These are phyloP conservation scores for Hiodon tergisus DNA, from an alignment of 2,113 vertebrate species.

Conservation along the genomic window DNA sequence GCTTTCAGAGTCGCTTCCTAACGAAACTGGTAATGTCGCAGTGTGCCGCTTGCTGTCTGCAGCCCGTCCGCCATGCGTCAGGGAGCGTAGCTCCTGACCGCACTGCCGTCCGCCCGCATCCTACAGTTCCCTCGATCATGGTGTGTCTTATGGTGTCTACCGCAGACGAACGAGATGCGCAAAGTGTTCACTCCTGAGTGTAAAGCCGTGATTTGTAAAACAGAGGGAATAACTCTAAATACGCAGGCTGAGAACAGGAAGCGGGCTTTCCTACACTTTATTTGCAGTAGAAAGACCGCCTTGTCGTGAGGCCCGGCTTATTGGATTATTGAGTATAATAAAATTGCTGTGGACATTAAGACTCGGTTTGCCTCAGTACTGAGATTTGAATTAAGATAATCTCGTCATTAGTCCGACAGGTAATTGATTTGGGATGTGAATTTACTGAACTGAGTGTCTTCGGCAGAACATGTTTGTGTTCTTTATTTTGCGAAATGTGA, in stretches of 20 bases:
- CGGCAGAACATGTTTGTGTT: background rate
- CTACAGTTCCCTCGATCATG: no score
- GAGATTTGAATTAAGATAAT: slow-evolving; percentile 38
- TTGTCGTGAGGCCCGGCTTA: slow-evolving; percentile 24
- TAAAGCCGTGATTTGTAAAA: background rate
- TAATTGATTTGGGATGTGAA: slow-evolving; percentile 36
- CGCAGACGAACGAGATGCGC: background rate
- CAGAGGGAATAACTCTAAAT: slow-evolving; percentile 9
- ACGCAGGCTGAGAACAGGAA: background rate
- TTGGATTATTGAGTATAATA: background rate
- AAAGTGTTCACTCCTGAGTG: background rate
- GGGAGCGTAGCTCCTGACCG: no score
- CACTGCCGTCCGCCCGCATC: no score
- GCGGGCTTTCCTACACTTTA: slow-evolving; percentile 1
- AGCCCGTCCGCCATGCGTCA: no score
- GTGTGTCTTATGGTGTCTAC: no score
- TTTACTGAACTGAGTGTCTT: background rate
- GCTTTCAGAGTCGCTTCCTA: background rate
- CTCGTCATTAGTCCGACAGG: slow-evolving; percentile 11
- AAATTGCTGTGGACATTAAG: slow-evolving; percentile 16
- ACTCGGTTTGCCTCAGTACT: slow-evolving; percentile 29
- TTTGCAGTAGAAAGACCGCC: slow-evolving; percentile 8
- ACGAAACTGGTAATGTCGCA: background rate
- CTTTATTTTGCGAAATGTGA: background rate
- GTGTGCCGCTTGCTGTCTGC: background rate